phyloP scores from a whole-genome alignment of 2,888 invertebrate genomes.

The Ochropleura plecta region DNA sequence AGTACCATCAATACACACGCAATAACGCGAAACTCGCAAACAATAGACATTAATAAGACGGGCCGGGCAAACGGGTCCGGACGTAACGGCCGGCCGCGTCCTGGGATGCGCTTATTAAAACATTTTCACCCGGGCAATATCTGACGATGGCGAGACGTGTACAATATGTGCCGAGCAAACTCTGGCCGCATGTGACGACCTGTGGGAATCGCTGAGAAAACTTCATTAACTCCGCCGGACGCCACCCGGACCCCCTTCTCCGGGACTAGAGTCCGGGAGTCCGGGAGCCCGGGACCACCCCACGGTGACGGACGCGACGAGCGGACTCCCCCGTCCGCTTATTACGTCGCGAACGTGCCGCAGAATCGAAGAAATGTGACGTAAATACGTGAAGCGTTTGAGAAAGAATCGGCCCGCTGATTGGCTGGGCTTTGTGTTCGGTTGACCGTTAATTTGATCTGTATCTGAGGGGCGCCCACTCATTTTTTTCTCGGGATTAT shows the following conservation, averaged over 20 bases:
- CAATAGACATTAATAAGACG: conserved; percentile 90
- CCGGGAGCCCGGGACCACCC: conserved; percentile 65
- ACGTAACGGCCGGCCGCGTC: conserved; percentile 77
- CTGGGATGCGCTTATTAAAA: conserved; percentile 90
- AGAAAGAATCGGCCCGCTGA: conserved; percentile 86
- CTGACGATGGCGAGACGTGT: conserved; percentile 86
- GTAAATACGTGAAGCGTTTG: conserved; percentile 87
- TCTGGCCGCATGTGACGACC: conserved; percentile 90
- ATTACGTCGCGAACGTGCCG: conserved; percentile 90
- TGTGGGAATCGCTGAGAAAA: conserved; percentile 91
- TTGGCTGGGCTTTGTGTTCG: conserved; percentile 87
- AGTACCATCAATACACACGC: conserved; percentile 78
- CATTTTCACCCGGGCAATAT: conserved; percentile 89
- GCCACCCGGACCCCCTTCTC: conserved; percentile 70
- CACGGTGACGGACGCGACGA: conserved; percentile 81
- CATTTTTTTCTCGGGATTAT: conserved; percentile 83
- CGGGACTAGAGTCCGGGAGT: conserved; percentile 44
- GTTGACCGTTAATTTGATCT: conserved; percentile 89
- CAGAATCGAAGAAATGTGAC: conserved; percentile 90
- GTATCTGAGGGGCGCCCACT: conserved; percentile 79
- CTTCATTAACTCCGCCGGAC: conserved; percentile 90
- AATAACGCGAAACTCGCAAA: conserved; percentile 88
- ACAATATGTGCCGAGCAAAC: conserved; percentile 89
- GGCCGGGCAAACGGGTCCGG: conserved; percentile 78
- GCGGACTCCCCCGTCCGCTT: conserved; percentile 85